Evolutionary conservation across 2,888 invertebrate species (phyloP).

Genomic region (Dorcus hopei): DNA sequence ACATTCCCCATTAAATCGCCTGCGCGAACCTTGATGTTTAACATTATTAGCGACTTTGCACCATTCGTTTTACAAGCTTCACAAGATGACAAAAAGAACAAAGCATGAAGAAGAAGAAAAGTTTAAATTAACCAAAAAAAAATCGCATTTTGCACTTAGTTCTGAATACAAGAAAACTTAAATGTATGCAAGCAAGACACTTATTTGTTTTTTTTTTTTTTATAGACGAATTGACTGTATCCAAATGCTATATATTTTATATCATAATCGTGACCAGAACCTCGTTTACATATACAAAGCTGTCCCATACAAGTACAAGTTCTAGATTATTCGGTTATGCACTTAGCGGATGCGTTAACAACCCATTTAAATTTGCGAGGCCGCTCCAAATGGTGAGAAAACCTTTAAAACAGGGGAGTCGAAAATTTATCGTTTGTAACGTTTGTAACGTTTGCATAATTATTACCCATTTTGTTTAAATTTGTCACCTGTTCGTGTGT

Average conservation of each 20-base stretch:
- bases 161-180: no score
- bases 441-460: background rate
- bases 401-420: background rate
- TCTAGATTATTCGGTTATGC: slow-evolving; percentile 33
- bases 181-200: background rate
- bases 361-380: slow-evolving; percentile 30
- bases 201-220: no score
- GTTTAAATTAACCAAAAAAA: no score
- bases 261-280: background rate
- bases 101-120: background rate
- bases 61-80: background rate
- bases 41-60: no score
- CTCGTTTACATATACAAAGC: background rate
- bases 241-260: background rate
- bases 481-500: background rate
- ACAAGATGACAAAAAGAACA: background rate
- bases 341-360: slow-evolving; percentile 27
- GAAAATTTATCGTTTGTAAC: background rate
- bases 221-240: background rate
- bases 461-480: background rate
- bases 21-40: no score
- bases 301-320: slow-evolving; percentile 20
- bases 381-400: background rate
- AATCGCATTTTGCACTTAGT: no score
- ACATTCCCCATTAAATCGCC: slow-evolving; percentile 11